Evolutionary conservation across 1,140 invertebrate genomes (phyloP), one percentile per base, ranked within the genome.

Genomic region (Rhizoglyphus robini): DNA sequence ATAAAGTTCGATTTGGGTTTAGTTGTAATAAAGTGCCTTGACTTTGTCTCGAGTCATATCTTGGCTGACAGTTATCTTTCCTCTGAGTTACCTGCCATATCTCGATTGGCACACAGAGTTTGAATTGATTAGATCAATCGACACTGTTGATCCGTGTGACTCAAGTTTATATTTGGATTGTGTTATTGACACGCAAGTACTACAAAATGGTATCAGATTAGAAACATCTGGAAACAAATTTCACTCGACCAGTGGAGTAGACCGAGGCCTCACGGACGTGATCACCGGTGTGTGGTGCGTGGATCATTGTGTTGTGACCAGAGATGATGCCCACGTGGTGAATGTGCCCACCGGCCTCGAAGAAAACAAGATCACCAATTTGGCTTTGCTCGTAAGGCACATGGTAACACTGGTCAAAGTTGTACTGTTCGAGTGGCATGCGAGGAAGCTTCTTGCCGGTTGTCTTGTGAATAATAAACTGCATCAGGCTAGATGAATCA

Each of bases 311-410:
- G 20, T 46, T 18, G 8, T 38, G 32, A 46, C 48, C 61, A 11
- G 38, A 47, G 5, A 63, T 46, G 18, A 63, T 63, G 29, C 11
- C 61, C 15, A 63, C 61, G 27, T 63, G 61, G 29, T 63, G 36
- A 25, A 63, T 63, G 1, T 23, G 25, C 15, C 13, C 15, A 49
- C 61, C 61, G 15, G 8, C 31, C 8, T 25, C 20, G 47, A 46
- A 63, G 32, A 63, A 63, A 13, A 63, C 61, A 2, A 63, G 18
- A 63, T 63, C 61, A 31, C 61, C 61, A 15, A 38, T 18, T 25
- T 49, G 36, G 27, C 47, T 34, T 60, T 46, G 8, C 13, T 13
- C 61, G 20, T 46, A 63, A 15, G 61, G 48, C 11, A 63, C 61
- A 25, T 63, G 61, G 32, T 63, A 38, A 25, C 61, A 63, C 5